Evolutionary conservation across 1,140 invertebrate species (phyloP).

Genomic region (Cotesia glomerata): DNA sequence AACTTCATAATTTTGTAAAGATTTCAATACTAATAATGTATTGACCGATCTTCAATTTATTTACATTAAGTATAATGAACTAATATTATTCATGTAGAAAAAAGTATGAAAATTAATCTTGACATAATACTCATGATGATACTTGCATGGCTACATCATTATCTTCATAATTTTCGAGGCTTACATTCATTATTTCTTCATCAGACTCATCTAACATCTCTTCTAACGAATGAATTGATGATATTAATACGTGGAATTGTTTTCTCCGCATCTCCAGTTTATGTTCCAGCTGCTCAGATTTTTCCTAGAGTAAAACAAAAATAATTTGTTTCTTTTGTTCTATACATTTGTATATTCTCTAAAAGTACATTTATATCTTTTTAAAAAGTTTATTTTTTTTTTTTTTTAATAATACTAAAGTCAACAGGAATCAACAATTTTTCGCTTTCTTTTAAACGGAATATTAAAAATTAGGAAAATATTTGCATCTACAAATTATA

Average conservation of each 20-base stretch:
- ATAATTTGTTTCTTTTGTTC: no score
- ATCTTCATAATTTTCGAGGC: conserved; percentile 64
- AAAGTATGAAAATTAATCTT: not conserved
- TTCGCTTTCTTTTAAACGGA: no score
- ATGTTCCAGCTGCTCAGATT: conserved; percentile 74
- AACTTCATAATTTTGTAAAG: not conserved
- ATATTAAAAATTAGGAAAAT: no score
- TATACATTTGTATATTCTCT: no score
- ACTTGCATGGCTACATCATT: conserved; percentile 44
- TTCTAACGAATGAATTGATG: conserved; percentile 79
- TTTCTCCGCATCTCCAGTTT: conserved; percentile 83
- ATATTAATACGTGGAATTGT: conserved; percentile 87
- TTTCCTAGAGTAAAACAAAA: conserved; percentile 63
- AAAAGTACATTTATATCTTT: no score
- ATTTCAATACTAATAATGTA: not conserved
- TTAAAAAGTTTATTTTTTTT: no score
- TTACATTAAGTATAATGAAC: no score
- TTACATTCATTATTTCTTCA: conserved; percentile 68
- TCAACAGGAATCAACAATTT: no score
- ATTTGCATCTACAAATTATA: no score
- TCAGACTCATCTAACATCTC: conserved; percentile 72
- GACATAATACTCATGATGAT: conserved; percentile 25
- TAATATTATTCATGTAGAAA: no score
- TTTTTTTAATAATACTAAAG: no score
- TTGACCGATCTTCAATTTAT: conserved; percentile 1